phyloP scores from a whole-genome alignment of 2,888 invertebrate genomes.

The Dyspetes luteomarginatus region DNA sequence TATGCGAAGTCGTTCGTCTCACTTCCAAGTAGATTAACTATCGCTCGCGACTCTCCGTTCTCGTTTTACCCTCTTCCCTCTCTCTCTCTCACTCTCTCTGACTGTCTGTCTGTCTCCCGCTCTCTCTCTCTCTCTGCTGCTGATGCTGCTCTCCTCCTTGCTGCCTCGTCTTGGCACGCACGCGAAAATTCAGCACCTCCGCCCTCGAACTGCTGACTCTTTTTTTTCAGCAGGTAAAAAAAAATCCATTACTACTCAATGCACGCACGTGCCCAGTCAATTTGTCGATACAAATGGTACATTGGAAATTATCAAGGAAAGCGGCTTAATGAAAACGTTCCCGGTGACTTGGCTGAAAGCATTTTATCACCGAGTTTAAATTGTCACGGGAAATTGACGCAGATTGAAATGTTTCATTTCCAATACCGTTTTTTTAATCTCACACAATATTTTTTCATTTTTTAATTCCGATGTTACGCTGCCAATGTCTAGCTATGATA shows the following conservation, averaged over 20 bases:
- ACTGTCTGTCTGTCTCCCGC: background rate
- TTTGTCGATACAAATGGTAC: slow-evolving; percentile 54
- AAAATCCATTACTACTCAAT: slow-evolving; percentile 16
- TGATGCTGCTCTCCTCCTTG: background rate
- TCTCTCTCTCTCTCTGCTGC: background rate
- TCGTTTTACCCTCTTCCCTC: slow-evolving; percentile 52
- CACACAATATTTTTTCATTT: background rate
- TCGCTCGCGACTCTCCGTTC: slow-evolving; percentile 63
- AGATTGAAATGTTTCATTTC: background rate
- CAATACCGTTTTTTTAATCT: background rate
- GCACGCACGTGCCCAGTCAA: slow-evolving; percentile 42
- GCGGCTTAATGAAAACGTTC: background rate
- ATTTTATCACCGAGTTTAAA: background rate
- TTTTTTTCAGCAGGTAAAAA: background rate
- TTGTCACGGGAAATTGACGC: background rate
- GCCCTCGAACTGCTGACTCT: slow-evolving; percentile 34
- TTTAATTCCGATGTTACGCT: too few species aligned
- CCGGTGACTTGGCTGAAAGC: background rate
- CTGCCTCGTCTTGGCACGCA: background rate
- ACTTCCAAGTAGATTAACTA: slow-evolving; percentile 68
- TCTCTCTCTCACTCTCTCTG: background rate
- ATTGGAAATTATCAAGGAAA: slow-evolving; percentile 33
- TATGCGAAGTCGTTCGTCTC: slow-evolving; percentile 67
- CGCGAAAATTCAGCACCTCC: background rate
- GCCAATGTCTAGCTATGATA: too few species aligned